Conservation (phyloP, 64 coral and sea anemone genomes). For the Dendronephthya gigantea region DNA sequence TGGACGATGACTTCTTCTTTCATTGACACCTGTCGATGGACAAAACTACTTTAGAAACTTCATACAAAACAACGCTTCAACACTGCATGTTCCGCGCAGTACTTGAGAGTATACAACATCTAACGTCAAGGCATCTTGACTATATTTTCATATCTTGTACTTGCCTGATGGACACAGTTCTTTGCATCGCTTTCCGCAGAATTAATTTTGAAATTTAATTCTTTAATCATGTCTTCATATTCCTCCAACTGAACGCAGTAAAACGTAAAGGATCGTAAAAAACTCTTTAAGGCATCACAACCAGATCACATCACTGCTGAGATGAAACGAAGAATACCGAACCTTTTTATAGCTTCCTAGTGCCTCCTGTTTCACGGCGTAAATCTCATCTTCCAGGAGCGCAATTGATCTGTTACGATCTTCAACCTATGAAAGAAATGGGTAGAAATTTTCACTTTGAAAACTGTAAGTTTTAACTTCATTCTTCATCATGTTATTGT, state of each 20-base stretch:
- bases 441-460: neutral
- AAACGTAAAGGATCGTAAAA: too few relatives aligned
- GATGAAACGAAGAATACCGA: neutral
- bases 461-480: too few relatives aligned
- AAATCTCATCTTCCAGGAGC: neutral
- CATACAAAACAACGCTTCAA: too few relatives aligned
- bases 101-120: neutral
- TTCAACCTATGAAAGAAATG: neutral
- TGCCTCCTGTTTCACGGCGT: neutral
- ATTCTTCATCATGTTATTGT: neutral
- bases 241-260: constrained; percentile 60
- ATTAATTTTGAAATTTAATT: constrained; percentile 89
- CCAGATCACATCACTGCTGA: too few relatives aligned
- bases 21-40: constrained; percentile 44
- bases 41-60: too few relatives aligned
- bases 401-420: neutral
- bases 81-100: too few relatives aligned
- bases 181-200: constrained; percentile 65
- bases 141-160: neutral
- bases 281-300: too few relatives aligned
- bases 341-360: neutral
- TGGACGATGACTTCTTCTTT: constrained; percentile 83
- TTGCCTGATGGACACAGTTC: constrained; percentile 67
- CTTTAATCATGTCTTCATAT: constrained; percentile 82
- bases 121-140: neutral